A percentile compares a stretch with the other conserved stretches of the same genome.
Conservation (phyloP, 1,140 invertebrate genomes). For the Aphaenogaster floridana region DNA sequence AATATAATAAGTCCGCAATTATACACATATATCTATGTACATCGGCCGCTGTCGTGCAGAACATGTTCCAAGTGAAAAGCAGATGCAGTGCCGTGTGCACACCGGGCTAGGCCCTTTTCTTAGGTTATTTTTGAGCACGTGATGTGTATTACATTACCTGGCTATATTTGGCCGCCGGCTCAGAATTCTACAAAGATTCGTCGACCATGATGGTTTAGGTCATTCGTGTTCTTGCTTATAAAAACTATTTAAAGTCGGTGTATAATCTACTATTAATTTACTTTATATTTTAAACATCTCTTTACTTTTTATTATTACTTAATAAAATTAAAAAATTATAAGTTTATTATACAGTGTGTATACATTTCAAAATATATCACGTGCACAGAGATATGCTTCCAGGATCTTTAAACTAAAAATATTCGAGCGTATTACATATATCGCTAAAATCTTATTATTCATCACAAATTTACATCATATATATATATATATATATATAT, state of each 20-base stretch:
- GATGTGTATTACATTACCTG: constrained; percentile 86
- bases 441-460: background rate
- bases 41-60: constrained; percentile 37
- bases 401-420: background rate
- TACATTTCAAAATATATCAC: constrained; percentile 1
- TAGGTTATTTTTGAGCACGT: constrained; percentile 85
- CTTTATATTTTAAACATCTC: background rate
- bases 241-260: background rate
- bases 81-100: constrained; percentile 84
- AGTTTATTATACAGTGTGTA: background rate
- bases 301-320: constrained; percentile 11
- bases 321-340: constrained; percentile 1
- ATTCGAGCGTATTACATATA: background rate
- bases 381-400: background rate
- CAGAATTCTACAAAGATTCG: constrained; percentile 72
- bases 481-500: background rate
- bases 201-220: constrained; percentile 25
- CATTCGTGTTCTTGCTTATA: background rate
- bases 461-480: constrained; percentile 7
- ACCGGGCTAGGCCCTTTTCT: constrained; percentile 80
- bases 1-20: constrained; percentile 18
- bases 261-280: constrained; percentile 4
- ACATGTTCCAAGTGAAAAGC: constrained; percentile 53
- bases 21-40: constrained; percentile 56
- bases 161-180: constrained; percentile 84